phyloP scores from a whole-genome alignment of 2,113 vertebrate genomes.

The Hepsetus odoe region DNA sequence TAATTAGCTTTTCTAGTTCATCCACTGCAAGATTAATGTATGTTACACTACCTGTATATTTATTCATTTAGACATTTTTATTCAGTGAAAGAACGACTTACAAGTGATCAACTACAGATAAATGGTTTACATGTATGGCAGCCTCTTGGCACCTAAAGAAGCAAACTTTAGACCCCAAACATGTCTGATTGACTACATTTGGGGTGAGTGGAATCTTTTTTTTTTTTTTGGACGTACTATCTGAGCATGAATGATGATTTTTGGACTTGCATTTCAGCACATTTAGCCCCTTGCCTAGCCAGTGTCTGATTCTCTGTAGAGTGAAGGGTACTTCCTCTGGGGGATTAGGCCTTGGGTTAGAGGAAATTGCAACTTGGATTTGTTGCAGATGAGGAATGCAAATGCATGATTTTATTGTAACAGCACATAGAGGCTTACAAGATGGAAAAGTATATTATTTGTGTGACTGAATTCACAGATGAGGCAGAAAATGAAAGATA shows the following conservation, averaged over 20 bases:
- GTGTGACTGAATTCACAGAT: not conserved
- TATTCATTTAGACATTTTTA: too few relatives aligned
- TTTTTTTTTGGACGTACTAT: not conserved
- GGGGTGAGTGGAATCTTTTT: not conserved
- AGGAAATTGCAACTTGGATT: constrained; percentile 70
- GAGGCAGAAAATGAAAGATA: not conserved
- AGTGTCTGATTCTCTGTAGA: constrained; percentile 14
- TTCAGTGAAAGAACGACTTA: too few relatives aligned
- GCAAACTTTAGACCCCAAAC: not conserved
- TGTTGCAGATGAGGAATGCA: constrained; percentile 65
- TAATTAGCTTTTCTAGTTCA: too few relatives aligned
- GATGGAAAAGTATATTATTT: constrained; percentile 27
- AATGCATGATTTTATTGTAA: constrained; percentile 75
- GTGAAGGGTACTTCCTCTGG: constrained; percentile 40
- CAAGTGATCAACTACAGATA: too few relatives aligned
- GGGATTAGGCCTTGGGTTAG: constrained; percentile 68
- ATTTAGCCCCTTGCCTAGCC: not conserved
- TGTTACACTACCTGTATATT: too few relatives aligned
- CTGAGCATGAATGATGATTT: too few relatives aligned
- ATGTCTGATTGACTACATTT: not conserved
- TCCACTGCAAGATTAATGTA: too few relatives aligned
- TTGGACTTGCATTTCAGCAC: too few relatives aligned
- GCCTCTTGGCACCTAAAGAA: too few relatives aligned
- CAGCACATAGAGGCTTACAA: constrained; percentile 20
- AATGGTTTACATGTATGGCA: too few relatives aligned